These are phyloP conservation scores for Nomada fabriciana DNA, from an alignment of 2,888 invertebrate genomes.

Conservation along the genomic window DNA sequence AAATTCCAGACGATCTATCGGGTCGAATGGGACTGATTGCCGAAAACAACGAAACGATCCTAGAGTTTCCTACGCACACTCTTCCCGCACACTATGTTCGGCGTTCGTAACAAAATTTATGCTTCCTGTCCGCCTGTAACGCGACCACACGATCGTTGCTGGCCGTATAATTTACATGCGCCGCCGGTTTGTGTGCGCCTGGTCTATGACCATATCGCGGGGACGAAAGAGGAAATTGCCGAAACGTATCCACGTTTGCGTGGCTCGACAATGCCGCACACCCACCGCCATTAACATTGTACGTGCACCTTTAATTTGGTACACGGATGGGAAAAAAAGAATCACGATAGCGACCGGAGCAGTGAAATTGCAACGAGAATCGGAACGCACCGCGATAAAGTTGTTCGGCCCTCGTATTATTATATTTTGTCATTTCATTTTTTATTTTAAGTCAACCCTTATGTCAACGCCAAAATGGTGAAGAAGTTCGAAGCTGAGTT, in stretches of 20 bases:
- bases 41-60: constrained; percentile 30
- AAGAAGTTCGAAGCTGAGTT: too few species aligned
- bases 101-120: constrained; percentile 81
- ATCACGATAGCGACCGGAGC: too few species aligned
- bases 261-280: constrained; percentile 13
- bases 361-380: too few species aligned
- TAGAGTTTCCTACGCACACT: constrained; percentile 50
- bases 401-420: too few species aligned
- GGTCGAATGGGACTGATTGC: constrained; percentile 13
- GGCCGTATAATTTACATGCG: constrained; percentile 53
- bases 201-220: constrained; percentile 45
- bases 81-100: constrained; percentile 75
- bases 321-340: too few species aligned
- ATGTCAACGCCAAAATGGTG: too few species aligned
- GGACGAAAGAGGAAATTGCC: constrained; percentile 46
- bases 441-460: too few species aligned
- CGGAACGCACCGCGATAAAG: too few species aligned
- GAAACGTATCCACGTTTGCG: constrained; percentile 51
- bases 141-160: constrained; percentile 51
- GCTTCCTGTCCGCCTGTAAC: constrained; percentile 80
- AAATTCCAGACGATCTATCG: background rate
- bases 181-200: constrained; percentile 37
- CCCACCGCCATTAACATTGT: too few species aligned
- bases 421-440: too few species aligned
- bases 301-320: too few species aligned